Base-by-base conservation (phyloP, 2,888 invertebrate species). In the Cynaeus angustus region DNA sequence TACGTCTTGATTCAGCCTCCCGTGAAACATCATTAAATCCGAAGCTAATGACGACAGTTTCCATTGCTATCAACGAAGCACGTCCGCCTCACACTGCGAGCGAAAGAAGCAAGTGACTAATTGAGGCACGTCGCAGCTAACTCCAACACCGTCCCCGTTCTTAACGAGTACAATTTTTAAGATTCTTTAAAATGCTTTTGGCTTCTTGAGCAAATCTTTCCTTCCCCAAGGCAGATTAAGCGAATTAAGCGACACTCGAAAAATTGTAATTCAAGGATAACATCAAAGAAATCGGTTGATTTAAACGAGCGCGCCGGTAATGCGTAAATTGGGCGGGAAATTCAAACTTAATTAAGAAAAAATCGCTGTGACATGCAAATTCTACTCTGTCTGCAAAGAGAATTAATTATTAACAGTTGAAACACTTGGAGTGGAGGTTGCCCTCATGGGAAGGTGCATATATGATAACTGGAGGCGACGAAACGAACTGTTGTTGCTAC, bases 151-250 rank as follows among this genome's bases (percentile, higher is more conserved):
- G 73, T 72, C 28, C 28, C 53, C 68, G 61, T 74, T 74, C 79
- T 81, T 84, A 84, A 83, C 83, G 83, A 84, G 82, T 78, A 81
- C 83, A 83, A 83, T 83, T 83, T 83, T 83, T 83, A 82, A 80
- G 68, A 81, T 81, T 83, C 79, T 77, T 81, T 80, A 79, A 81
- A 80, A 79, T 77, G 80, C 78, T 79, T 81, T 81, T 81, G 83
- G 81, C 83, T 81, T 81, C 80, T 80, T 77, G 77, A 82, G 80
- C 81, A 79, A 81, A 81, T 79, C 78, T 78, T 75, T 75, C 74
- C 61, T 73, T 74, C 75, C 73, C 75, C 74, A 72, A 68, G 72
- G 72, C 74, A 77, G 79, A 80, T 79, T 79, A 79, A 76, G 77
- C 76, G 79, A 80, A 79, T 80, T 80, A 80, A 68, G 53, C 52